Conservation (phyloP, 2,888 invertebrate species). For the Ornithoptera alexandrae region DNA sequence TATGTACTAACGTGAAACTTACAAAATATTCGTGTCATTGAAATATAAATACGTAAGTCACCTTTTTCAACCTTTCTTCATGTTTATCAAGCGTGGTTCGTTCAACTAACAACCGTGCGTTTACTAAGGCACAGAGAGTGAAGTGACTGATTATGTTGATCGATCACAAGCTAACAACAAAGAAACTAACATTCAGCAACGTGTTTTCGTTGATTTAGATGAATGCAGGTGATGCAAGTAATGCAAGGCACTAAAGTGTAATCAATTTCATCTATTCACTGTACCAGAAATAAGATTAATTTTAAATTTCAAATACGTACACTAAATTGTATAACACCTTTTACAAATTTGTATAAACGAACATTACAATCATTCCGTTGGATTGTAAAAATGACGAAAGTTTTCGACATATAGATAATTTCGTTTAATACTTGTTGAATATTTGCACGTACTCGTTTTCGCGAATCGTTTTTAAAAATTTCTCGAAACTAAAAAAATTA, state of each 20-base stretch:
- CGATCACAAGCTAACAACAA: conserved; percentile 11
- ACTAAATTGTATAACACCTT: neutral
- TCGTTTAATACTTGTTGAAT: conserved; percentile 2
- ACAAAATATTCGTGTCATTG: neutral
- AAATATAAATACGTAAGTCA: conserved; percentile 28
- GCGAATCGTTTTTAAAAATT: neutral
- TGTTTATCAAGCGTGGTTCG: conserved; percentile 46
- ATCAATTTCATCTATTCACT: neutral
- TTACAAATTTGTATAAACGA: neutral
- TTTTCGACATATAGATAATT: neutral
- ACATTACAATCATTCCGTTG: neutral
- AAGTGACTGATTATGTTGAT: conserved; percentile 17
- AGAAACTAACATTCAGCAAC: neutral
- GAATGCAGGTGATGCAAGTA: too few species aligned
- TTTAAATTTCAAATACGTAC: neutral
- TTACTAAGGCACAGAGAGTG: neutral
- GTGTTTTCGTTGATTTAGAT: neutral
- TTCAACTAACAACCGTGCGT: conserved; percentile 43
- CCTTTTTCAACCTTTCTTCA: conserved; percentile 45
- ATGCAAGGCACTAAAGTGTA: neutral
- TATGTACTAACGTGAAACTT: too few species aligned
- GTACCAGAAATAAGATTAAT: neutral
- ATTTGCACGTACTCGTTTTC: neutral
- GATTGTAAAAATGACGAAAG: conserved; percentile 8
- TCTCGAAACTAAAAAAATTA: neutral